Percentiles rank a stretch among this genome's conserved stretches.
phyloP scores from a whole-genome alignment of 2,888 invertebrate species.

The Furcula furcula region DNA sequence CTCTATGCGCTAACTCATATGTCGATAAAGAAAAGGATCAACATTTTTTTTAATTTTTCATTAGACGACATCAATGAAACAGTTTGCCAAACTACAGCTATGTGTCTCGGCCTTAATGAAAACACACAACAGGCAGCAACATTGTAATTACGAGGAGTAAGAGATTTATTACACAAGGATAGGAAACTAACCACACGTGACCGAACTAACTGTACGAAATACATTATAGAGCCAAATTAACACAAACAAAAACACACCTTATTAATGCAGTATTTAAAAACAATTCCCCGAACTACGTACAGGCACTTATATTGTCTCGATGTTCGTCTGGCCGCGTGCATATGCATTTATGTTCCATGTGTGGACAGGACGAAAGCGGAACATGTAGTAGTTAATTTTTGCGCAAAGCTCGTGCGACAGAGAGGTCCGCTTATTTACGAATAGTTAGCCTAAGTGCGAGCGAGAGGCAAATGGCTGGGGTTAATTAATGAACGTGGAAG shows the following conservation, averaged over 20 bases:
- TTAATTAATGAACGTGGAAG: constrained; percentile 83
- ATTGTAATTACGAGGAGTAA: constrained; percentile 78
- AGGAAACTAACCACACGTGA: constrained; percentile 78
- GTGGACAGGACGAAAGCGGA: constrained; percentile 66
- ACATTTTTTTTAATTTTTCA: constrained; percentile 1
- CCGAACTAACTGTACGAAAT: constrained; percentile 42
- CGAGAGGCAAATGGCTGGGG: constrained; percentile 64
- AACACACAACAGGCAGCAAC: constrained; percentile 78
- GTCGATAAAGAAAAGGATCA: no score
- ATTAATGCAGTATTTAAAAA: constrained; percentile 56
- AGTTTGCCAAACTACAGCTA: constrained; percentile 35
- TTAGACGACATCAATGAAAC: constrained; percentile 9
- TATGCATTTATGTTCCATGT: constrained; percentile 74
- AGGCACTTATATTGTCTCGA: constrained; percentile 44
- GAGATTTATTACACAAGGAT: constrained; percentile 78
- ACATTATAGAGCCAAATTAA: constrained; percentile 44
- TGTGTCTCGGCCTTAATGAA: constrained; percentile 67
- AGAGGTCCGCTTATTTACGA: constrained; percentile 77
- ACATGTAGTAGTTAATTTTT: constrained; percentile 81
- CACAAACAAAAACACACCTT: constrained; percentile 57
- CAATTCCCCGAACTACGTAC: constrained; percentile 46
- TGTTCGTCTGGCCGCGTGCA: constrained; percentile 49
- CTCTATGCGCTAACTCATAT: no score
- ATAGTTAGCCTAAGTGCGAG: constrained; percentile 66
- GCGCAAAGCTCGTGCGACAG: constrained; percentile 78